Base-by-base conservation (phyloP, 1,140 invertebrate genomes). In the Penaeus indicus region DNA sequence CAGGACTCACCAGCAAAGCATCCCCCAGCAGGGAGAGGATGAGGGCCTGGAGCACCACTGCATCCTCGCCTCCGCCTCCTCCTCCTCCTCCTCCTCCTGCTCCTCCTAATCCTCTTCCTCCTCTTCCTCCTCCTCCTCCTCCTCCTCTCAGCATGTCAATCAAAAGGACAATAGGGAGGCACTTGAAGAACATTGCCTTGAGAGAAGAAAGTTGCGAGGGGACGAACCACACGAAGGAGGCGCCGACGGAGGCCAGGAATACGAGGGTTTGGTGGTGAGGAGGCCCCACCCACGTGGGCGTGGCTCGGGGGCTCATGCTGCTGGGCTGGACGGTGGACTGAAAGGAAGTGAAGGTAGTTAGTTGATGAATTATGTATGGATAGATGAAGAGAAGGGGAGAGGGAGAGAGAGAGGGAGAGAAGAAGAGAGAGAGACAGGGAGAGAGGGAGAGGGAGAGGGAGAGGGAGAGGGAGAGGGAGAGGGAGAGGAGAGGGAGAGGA, bases 181-280 rank as follows among this genome's bases (percentile, higher is more conserved):
- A 75, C n/a, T 75, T 75, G 69, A 27, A 75, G 16, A 75, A 27
- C 69, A 75, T 75, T 4, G 69, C 27, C 16, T 19, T 19, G n/a
- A 75, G 27, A 21, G 69, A 75, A 32, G 69, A 38, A 0, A 19
- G 18, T 0, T 16, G 8, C 38, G 27, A 18, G 0, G 69, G 69
- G 25, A 75, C 69, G 69, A 75, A 75, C 69, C 69, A 75, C 25
- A 27, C 38, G 69, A 75, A 27, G 25, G 69, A 75, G 11, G 25
- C 69, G 11, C 25, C 25, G 25, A 75, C 69, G 27, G 69, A 25
- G 7, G 69, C 69, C 25, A 75, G 69, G n/a, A 75, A 75, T 10
- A 38, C 25, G 25, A 75, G 11, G 13, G 38, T 32, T 8, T 75
- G 69, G n/a, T 25, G 25, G 25, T 38, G 38, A 21, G 69, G 69